Evolutionary conservation across 2,113 vertebrate species (phyloP).

Genomic region (Sceloporus undulatus): DNA sequence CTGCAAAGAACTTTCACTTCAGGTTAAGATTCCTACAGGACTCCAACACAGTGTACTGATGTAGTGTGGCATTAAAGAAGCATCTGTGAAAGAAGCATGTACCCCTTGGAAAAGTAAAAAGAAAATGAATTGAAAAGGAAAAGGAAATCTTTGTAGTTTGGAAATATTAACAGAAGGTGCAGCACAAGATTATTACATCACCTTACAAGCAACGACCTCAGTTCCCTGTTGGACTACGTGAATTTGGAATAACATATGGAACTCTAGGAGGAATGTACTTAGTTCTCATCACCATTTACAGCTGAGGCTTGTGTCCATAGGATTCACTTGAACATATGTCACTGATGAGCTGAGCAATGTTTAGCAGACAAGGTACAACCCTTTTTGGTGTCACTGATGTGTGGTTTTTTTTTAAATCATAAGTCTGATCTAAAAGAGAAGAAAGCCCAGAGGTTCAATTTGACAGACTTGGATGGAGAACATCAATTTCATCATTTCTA

Average conservation of each 20-base stretch:
- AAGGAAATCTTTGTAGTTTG: slow-evolving; percentile 46
- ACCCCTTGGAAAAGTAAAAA: slow-evolving; percentile 41
- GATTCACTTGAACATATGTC: slow-evolving; percentile 29
- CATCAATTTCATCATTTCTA: neutral
- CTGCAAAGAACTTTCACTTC: slow-evolving; percentile 18
- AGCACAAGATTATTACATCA: slow-evolving; percentile 27
- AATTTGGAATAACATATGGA: slow-evolving; percentile 32
- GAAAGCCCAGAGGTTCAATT: neutral
- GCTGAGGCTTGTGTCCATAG: neutral
- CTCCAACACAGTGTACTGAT: slow-evolving; percentile 43
- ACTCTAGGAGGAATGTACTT: slow-evolving; percentile 37
- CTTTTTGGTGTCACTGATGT: neutral
- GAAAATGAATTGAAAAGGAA: slow-evolving; percentile 37
- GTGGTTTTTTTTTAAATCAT: neutral
- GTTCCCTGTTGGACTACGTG: slow-evolving; percentile 39
- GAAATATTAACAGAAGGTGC: slow-evolving; percentile 55
- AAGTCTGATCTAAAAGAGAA: neutral
- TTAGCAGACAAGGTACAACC: slow-evolving; percentile 60
- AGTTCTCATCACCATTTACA: slow-evolving; percentile 8
- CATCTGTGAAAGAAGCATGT: slow-evolving; percentile 55
- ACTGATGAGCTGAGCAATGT: slow-evolving; percentile 60
- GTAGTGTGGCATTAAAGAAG: slow-evolving; percentile 57
- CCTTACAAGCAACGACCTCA: slow-evolving; percentile 50
- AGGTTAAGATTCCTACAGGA: slow-evolving; percentile 47
- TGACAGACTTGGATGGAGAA: neutral